A percentile compares a stretch with the other conserved stretches of the same genome.
phyloP scores from a whole-genome alignment of 2,888 invertebrate genomes.

The Cryptophagus acutangulus region DNA sequence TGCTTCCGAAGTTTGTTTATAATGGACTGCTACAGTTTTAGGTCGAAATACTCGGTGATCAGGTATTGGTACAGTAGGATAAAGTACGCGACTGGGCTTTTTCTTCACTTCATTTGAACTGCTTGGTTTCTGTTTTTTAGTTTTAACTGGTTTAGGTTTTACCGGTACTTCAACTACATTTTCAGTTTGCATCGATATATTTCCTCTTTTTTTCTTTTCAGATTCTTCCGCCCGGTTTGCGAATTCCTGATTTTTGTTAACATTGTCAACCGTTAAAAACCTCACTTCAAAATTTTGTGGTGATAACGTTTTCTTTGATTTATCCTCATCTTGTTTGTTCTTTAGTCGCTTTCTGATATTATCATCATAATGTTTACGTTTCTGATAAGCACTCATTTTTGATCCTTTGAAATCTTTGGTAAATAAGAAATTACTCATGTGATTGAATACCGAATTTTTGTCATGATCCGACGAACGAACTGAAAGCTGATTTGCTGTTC shows the following conservation, averaged over 20 bases:
- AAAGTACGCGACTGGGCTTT: too few species aligned
- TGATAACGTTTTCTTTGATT: constrained; percentile 10
- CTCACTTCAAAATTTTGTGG: constrained; percentile 31
- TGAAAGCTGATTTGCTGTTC: too few species aligned
- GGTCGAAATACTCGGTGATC: constrained; percentile 7
- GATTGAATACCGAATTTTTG: neutral
- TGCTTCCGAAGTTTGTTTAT: neutral
- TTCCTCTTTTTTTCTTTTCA: constrained; percentile 2
- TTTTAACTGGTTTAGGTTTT: too few species aligned
- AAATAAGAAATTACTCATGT: constrained; percentile 24
- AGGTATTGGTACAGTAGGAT: neutral
- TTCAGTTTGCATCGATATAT: neutral
- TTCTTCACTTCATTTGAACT: too few species aligned
- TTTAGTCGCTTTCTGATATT: constrained; percentile 24
- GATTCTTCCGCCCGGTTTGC: neutral
- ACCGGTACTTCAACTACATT: constrained; percentile 2
- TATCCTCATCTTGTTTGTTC: constrained; percentile 11
- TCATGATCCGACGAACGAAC: too few species aligned
- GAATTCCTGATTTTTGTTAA: neutral
- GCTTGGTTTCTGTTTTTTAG: too few species aligned
- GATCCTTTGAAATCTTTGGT: constrained; percentile 29
- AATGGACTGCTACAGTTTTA: constrained; percentile 13
- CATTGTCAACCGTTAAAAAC: constrained; percentile 24
- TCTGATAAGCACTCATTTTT: constrained; percentile 27
- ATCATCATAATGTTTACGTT: constrained; percentile 30